Evolutionary conservation across 1,140 invertebrate species (phyloP).

Genomic region (Chrysopa pallens): DNA sequence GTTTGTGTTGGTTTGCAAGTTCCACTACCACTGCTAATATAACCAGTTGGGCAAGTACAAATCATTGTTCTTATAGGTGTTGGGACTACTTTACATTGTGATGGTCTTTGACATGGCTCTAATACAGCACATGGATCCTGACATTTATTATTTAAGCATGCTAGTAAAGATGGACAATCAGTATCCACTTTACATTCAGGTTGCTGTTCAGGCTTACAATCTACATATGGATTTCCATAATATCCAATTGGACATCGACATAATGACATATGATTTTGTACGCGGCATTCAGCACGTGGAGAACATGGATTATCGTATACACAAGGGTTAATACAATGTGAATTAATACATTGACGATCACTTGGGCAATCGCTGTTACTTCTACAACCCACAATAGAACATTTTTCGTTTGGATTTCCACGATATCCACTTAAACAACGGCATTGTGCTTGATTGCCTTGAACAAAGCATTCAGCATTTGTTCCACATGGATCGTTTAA

Average conservation of each 20-base stretch:
- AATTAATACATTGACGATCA: conserved; percentile 68
- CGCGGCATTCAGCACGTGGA: conserved; percentile 53
- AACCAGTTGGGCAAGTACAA: conserved; percentile 74
- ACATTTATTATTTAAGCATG: conserved; percentile 67
- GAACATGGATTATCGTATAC: conserved; percentile 60
- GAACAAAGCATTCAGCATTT: conserved; percentile 67
- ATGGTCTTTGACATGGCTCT: conserved; percentile 60
- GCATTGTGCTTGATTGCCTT: conserved; percentile 57
- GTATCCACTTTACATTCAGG: conserved; percentile 63
- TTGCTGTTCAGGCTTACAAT: conserved; percentile 47
- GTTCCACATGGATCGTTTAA: conserved; percentile 58
- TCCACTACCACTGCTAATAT: conserved; percentile 64
- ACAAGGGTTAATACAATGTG: conserved; percentile 74
- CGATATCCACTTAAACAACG: conserved; percentile 61
- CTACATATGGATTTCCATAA: conserved; percentile 62
- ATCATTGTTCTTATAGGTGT: conserved; percentile 72
- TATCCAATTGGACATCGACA: conserved; percentile 60
- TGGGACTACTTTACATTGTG: conserved; percentile 61
- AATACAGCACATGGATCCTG: conserved; percentile 63
- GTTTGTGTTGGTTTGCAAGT: conserved; percentile 51
- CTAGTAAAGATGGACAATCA: conserved; percentile 60
- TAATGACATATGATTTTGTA: conserved; percentile 61
- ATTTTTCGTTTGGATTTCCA: conserved; percentile 60
- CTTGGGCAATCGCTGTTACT: conserved; percentile 74
- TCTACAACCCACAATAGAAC: conserved; percentile 66